phyloP scores from a whole-genome alignment of 2,888 invertebrate genomes.

The Lymantria monacha region DNA sequence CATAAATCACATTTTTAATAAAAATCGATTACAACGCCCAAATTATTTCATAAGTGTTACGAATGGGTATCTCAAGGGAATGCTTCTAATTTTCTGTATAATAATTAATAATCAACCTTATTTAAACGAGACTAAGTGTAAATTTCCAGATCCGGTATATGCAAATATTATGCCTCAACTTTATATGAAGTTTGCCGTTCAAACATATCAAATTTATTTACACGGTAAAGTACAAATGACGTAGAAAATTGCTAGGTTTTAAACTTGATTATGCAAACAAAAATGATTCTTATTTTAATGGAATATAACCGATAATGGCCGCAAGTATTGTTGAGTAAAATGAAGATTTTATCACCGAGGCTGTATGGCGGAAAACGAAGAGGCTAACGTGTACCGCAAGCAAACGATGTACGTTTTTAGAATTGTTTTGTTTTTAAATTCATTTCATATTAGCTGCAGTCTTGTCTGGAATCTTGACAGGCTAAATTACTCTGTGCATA shows the following conservation, averaged over 20 bases:
- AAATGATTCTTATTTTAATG: slow-evolving; percentile 20
- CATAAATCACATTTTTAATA: too few relatives aligned
- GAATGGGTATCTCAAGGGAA: slow-evolving; percentile 22
- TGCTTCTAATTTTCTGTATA: slow-evolving; percentile 3
- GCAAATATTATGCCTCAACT: slow-evolving; percentile 17
- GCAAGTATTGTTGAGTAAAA: too few relatives aligned
- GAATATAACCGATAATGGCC: too few relatives aligned
- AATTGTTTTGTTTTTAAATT: slow-evolving; percentile 13
- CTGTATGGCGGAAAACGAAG: slow-evolving; percentile 47
- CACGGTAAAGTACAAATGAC: slow-evolving; percentile 33
- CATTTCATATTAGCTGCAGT: neutral
- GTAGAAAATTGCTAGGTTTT: slow-evolving; percentile 22
- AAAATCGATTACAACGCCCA: neutral
- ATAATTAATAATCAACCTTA: slow-evolving; percentile 10
- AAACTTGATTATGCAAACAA: slow-evolving; percentile 14
- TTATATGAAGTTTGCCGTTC: slow-evolving; percentile 29
- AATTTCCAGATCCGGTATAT: slow-evolving; percentile 4
- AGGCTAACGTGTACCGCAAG: slow-evolving; percentile 33
- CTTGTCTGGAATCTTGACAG: too few relatives aligned
- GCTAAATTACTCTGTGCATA: too few relatives aligned
- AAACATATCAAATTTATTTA: slow-evolving; percentile 38
- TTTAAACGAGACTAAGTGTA: neutral
- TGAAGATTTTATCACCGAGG: slow-evolving; percentile 45
- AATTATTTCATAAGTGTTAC: slow-evolving; percentile 21
- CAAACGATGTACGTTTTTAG: slow-evolving; percentile 29